A percentile compares a stretch with the other conserved stretches of the same genome.
phyloP scores from a whole-genome alignment of 1,140 invertebrate genomes.

The Coenobita brevimanus region DNA sequence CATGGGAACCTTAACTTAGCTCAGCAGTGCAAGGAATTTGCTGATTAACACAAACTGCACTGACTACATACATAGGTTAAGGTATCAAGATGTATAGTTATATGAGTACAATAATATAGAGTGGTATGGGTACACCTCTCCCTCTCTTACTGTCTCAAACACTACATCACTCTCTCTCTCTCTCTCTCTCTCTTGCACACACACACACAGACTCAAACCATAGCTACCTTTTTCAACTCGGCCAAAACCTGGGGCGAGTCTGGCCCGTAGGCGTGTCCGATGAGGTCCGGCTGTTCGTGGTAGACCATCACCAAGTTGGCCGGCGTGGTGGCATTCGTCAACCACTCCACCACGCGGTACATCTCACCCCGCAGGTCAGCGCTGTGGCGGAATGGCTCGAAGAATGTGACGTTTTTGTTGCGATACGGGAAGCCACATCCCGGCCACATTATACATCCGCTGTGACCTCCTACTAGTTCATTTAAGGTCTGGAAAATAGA shows the following conservation, averaged over 20 bases:
- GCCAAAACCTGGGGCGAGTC: constrained; percentile 58
- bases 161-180: background rate
- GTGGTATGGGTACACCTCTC: too few relatives aligned
- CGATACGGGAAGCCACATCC: constrained; percentile 52
- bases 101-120: too few relatives aligned
- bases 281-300: constrained; percentile 69
- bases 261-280: constrained; percentile 69
- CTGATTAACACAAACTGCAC: too few relatives aligned
- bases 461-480: constrained; percentile 61
- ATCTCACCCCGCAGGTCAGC: constrained; percentile 14
- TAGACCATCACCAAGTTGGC: constrained; percentile 70
- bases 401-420: constrained; percentile 56
- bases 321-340: constrained; percentile 51
- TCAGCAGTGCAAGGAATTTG: too few relatives aligned
- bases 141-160: background rate
- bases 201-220: background rate
- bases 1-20: too few relatives aligned
- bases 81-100: too few relatives aligned
- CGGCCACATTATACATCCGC: constrained; percentile 71
- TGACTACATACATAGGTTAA: too few relatives aligned
- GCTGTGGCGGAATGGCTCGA: constrained; percentile 29
- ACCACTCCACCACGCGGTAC: constrained; percentile 41
- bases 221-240: constrained; percentile 41
- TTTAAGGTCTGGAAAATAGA: constrained; percentile 60
- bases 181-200: background rate